Evolutionary conservation across 1,140 invertebrate species (phyloP).

Genomic region (Lasioglossum baleicum): DNA sequence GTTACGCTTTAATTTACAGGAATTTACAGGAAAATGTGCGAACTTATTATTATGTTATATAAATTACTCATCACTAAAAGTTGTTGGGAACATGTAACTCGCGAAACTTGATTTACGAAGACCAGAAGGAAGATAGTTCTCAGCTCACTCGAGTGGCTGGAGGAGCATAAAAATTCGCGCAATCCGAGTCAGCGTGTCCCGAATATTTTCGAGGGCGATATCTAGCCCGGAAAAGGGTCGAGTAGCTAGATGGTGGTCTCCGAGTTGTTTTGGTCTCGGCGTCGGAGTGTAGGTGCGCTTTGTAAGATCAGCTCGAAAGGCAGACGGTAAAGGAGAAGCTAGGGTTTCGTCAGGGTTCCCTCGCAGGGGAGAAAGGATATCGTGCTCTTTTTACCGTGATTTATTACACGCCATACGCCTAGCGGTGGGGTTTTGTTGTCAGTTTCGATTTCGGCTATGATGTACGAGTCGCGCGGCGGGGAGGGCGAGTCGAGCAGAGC

Average conservation of each 20-base stretch:
- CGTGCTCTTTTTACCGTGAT: slow-evolving; percentile 52
- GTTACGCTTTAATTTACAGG: no score
- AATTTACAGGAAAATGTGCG: no score
- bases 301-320: slow-evolving; percentile 41
- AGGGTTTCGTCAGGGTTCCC: slow-evolving; percentile 41
- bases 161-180: no score
- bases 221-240: neutral
- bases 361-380: slow-evolving; percentile 27
- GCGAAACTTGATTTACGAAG: no score
- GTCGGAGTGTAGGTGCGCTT: slow-evolving; percentile 27
- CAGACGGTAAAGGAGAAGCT: slow-evolving; percentile 37
- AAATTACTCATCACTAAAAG: no score
- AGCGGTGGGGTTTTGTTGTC: slow-evolving; percentile 56
- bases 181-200: neutral
- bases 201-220: slow-evolving; percentile 6
- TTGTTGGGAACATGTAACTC: no score
- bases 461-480: slow-evolving; percentile 39
- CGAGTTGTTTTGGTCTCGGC: neutral
- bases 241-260: neutral
- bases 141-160: no score
- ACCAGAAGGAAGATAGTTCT: no score
- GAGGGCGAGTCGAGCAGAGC: neutral
- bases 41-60: no score
- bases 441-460: slow-evolving; percentile 62
- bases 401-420: slow-evolving; percentile 52